phyloP scores from a whole-genome alignment of 2,888 invertebrate genomes.

The Lasioglossum morio region DNA sequence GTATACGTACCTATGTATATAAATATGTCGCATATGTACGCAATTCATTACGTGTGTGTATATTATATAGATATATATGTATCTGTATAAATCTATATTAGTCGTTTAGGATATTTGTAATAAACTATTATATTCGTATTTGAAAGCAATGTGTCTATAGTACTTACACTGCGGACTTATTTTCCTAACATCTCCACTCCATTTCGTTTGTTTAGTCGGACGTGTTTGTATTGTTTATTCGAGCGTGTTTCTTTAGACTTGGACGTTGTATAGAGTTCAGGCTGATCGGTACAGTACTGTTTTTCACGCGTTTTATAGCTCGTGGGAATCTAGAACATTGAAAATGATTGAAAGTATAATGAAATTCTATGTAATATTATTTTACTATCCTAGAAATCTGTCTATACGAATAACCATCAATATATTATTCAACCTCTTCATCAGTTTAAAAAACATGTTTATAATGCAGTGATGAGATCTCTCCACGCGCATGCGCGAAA shows the following conservation, averaged over 20 bases:
- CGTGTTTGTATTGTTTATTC: not conserved
- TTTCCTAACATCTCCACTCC: not conserved
- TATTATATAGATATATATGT: not conserved
- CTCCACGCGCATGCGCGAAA: too few relatives aligned
- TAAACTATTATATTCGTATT: conserved; percentile 1
- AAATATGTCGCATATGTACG: not conserved
- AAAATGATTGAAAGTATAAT: not conserved
- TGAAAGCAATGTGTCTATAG: too few relatives aligned
- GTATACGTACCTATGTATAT: not conserved
- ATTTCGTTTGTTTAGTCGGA: not conserved
- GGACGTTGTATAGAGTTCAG: not conserved
- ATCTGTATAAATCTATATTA: not conserved
- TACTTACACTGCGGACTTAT: not conserved
- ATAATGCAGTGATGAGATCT: too few relatives aligned
- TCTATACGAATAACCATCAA: not conserved
- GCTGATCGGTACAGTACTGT: not conserved
- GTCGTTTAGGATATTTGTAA: conserved; percentile 18
- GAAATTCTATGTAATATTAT: not conserved
- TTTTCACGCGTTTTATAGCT: not conserved
- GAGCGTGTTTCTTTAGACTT: not conserved
- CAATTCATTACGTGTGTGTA: not conserved
- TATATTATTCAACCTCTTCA: not conserved
- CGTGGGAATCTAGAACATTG: not conserved
- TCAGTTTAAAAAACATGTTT: not conserved
- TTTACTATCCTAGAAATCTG: not conserved